These are phyloP conservation scores for Nemurella pictetii DNA, from an alignment of 2,888 invertebrate genomes.

Conservation along the genomic window DNA sequence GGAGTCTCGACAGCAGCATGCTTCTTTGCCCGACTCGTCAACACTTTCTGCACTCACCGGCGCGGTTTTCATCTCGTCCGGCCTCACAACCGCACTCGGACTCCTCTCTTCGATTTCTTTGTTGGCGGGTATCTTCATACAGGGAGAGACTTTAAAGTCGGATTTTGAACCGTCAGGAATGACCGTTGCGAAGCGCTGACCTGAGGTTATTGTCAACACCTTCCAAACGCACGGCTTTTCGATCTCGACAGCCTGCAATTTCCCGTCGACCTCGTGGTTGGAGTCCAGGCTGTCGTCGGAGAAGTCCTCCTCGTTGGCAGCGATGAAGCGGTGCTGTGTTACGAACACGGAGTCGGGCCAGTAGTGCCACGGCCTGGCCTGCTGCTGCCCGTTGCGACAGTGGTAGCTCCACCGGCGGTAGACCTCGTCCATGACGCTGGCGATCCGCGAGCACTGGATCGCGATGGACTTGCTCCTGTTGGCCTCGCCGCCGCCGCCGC, in stretches of 20 bases:
- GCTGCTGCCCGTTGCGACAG: not conserved
- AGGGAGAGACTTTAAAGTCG: not conserved
- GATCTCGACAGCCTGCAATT: not conserved
- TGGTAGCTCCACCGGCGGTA: constrained; percentile 17
- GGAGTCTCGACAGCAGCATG: not conserved
- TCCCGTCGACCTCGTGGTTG: constrained; percentile 11
- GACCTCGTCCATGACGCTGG: not conserved
- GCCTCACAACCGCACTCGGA: not conserved
- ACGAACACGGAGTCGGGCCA: constrained; percentile 3
- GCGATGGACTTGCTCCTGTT: not conserved
- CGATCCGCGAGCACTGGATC: not conserved
- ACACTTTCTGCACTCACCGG: too few relatives aligned
- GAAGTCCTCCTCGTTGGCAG: constrained; percentile 32
- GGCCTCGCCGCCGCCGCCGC: not conserved
- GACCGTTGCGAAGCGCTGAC: not conserved
- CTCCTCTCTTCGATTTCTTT: not conserved
- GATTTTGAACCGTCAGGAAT: not conserved
- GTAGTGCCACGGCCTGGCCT: not conserved
- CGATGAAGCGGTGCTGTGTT: constrained; percentile 3
- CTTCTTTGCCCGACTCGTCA: not conserved
- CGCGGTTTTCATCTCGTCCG: too few relatives aligned
- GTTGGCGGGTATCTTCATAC: too few relatives aligned
- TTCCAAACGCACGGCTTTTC: constrained; percentile 20
- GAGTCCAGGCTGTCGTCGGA: constrained; percentile 38
- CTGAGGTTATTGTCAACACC: constrained; percentile 1